These are phyloP conservation scores for Strigamia crassipes DNA, from an alignment of 2,888 invertebrate species.

Conservation along the genomic window DNA sequence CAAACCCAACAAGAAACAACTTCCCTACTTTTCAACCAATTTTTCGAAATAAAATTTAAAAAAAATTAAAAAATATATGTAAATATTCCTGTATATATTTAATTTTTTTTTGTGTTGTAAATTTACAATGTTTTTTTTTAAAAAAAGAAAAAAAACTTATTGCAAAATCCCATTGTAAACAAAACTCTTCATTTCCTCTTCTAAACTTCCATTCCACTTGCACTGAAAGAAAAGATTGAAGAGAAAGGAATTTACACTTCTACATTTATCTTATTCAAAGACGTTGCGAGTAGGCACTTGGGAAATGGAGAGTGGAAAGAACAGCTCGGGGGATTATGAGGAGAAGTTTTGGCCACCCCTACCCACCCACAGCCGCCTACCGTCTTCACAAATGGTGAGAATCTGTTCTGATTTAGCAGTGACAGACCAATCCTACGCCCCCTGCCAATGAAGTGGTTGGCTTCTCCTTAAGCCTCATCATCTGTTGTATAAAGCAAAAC, in stretches of 20 bases:
- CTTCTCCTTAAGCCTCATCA: slow-evolving; percentile 37
- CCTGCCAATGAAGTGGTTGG: slow-evolving; percentile 29
- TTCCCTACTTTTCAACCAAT: not conserved
- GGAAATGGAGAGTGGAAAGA: slow-evolving; percentile 37
- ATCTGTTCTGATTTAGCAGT: slow-evolving; percentile 37
- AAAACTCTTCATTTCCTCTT: slow-evolving; percentile 18
- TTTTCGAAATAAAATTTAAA: not conserved
- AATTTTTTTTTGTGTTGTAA: too few species aligned
- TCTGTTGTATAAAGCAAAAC: slow-evolving; percentile 32
- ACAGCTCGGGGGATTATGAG: slow-evolving; percentile 31
- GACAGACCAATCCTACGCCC: slow-evolving; percentile 23
- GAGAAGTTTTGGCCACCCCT: slow-evolving; percentile 31
- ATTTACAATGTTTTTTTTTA: too few species aligned
- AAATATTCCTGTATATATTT: too few species aligned
- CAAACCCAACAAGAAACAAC: not conserved
- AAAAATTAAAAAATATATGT: too few species aligned
- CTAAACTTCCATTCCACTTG: not conserved
- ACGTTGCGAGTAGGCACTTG: slow-evolving; percentile 37
- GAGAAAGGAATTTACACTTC: slow-evolving; percentile 32
- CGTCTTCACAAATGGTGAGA: slow-evolving; percentile 22
- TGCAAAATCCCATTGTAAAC: not conserved
- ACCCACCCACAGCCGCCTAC: slow-evolving; percentile 23
- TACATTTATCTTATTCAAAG: slow-evolving; percentile 33
- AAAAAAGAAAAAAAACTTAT: not conserved
- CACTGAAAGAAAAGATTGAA: not conserved